Base-by-base conservation (phyloP, 2,113 vertebrate species). In the Lophochroa leadbeateri region DNA sequence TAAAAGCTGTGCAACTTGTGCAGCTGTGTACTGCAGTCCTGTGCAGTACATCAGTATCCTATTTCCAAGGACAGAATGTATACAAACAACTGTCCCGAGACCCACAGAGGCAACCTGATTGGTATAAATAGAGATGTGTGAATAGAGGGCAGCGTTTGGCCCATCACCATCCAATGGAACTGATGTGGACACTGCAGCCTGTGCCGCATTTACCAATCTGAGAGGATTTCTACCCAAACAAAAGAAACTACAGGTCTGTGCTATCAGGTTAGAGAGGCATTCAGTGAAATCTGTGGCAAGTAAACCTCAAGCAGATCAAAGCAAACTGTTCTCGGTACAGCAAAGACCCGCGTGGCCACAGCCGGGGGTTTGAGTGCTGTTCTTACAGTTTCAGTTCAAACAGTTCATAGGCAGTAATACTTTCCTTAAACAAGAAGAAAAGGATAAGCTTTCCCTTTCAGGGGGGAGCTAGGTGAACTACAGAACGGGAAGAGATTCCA, bases 341-440 rank as follows among this genome's bases (percentile, higher is more conserved):
- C 43, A 77, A 67, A 77, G 68, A 37, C 10, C 44, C 1, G 0
- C 0, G 1, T 33, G 44, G 63, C 39, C 58, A 21, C 1, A 0
- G 24, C 13, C 27, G 6, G 28, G 44, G 4, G 5, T 47, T 0
- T 52, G 47, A 55, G 23, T 46, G 18, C 43, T 44, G 15, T 23
- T 67, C 67, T 82, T 65, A 41, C 6, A 5, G 5, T 78, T 88
- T 83, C 43, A 43, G 28, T 72, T 83, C 44, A 47, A 85, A 70
- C 24, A 44, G 31, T 86, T 88, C 68, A 43, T 5, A 67, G 46
- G 29, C 37, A 50, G n/a, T 25, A 50, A 58, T 13, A 8, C 69
- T 58, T 92, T 78, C 21, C 24, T 67, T 67, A 58, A 50, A 33
- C 31, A 58, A 27, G 53, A 85, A 84, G n/a, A 55, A 49, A 43